Percentiles rank a stretch among this genome's conserved stretches.
phyloP scores from a whole-genome alignment of 2,113 vertebrate species.

The Pseudopodoces humilis region DNA sequence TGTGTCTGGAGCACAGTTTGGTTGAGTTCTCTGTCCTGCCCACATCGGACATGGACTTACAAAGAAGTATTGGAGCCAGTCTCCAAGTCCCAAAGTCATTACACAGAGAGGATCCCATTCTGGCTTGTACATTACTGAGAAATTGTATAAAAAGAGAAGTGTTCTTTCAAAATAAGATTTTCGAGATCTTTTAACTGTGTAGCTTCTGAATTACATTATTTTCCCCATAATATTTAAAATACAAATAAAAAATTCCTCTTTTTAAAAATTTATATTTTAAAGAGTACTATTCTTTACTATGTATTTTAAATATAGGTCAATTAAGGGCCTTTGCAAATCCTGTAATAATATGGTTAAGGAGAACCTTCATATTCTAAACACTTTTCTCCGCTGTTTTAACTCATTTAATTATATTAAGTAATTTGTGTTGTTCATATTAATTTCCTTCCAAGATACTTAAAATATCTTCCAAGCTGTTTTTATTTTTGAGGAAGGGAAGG shows the following conservation, averaged over 20 bases:
- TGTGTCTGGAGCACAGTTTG: not conserved
- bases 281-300: too few relatives aligned
- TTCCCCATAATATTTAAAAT: not conserved
- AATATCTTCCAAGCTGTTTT: not conserved
- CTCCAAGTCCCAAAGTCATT: not conserved
- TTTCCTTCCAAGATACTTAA: not conserved
- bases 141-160: not conserved
- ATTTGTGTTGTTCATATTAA: not conserved
- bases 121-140: not conserved
- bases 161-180: not conserved
- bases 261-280: not conserved
- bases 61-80: not conserved
- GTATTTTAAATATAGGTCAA: too few relatives aligned
- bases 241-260: not conserved
- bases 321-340: too few relatives aligned
- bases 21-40: not conserved
- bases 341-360: too few relatives aligned
- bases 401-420: not conserved
- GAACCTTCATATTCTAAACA: too few relatives aligned
- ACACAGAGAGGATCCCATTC: not conserved
- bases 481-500: not conserved
- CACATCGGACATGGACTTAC: not conserved
- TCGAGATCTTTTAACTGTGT: not conserved
- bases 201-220: not conserved
- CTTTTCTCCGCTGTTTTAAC: too few relatives aligned